Evolutionary conservation across 2,888 invertebrate genomes (phyloP), one percentile per base, ranked within the genome.

Genomic region (Podotricha telesiphe): DNA sequence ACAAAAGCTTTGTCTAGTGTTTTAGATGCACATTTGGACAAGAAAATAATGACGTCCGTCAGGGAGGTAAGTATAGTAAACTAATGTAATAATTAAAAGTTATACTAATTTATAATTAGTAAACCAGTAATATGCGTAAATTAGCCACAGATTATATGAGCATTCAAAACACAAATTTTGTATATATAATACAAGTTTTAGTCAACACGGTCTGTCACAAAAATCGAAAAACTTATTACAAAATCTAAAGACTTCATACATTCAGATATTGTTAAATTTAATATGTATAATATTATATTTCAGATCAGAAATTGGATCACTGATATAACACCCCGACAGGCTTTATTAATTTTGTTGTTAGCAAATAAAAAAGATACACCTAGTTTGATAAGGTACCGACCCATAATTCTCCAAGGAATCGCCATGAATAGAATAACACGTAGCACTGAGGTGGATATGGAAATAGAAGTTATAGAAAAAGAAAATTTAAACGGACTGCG

Each of bases 391-490:
- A 81, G 86, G 17, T 89, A 86, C 68, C 78, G 86, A 51, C 81
- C 85, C 0, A 72, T 91, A 17, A 70, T 92, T 34, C 77, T 92
- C 34, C 92, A 92, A 77, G 92, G 87, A 0, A 91, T 92, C 55
- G 91, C 92, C 10, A 83, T 89, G 1, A 89, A 88, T 37, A 86
- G 92, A 75, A 92, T 92, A 15, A 91, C 91, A 10, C 78, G 82
- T 28, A 81, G 83, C 4, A 79, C 81, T 1, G 92, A 92, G 77
- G 78, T 92, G 40, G 89, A 92, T 68, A 87, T 89, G 87, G 91
- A 92, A 77, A 87, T 91, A 15, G 91, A 91, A 81, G 91, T 92
- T 0, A 88, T 92, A 71, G 90, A 90, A 73, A 86, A 77, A 69
- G 91, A 92, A 79, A 82, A 85, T 72, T 77, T 89, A 19, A 82